Evolutionary conservation across 2,797 vertebrate species (phyloP), one percentile per base, ranked within the genome.

Genomic region (Anableps anableps): DNA sequence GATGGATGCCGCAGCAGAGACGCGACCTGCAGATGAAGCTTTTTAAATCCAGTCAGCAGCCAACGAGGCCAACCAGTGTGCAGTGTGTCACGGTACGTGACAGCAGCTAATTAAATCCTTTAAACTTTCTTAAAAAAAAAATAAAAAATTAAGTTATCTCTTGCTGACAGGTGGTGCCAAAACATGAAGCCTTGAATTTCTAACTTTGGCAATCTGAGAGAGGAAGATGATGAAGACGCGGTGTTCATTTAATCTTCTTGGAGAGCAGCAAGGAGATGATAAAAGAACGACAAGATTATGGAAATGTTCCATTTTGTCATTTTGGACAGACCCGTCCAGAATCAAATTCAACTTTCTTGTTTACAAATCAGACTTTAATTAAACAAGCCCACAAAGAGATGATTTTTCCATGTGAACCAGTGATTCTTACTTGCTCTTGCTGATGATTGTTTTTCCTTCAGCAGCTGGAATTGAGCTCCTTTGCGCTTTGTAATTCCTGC

Each of bases 91-190:
- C 84, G 81, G 66, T 72, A 79, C 83, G 79, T 23, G 76, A 83
- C 75, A 72, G 83, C 87, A 38, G 85, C 84, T 91, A 91, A 90
- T 91, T 91, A 88, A 91, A 90, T 87, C 85, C 84, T 78, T 82
- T 78, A 81, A 82, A 84, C 64, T 83, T 81, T 41, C 23, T n/a
- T 1, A 50, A 55, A 16, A 58, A 60, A 38, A 38, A 9, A n/a
- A n/a, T n/a, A n/a, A 38, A 70, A 41, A 70, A 83, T 88, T 5
- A 77, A 88, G 80, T 89, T 91, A 92, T 91, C 91, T 88, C 83
- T 68, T 1, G 62, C 86, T 84, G 90, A 87, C 90, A 92, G 87
- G 88, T 48, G 71, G 72, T 60, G 76, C 81, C 75, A 80, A 74
- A 66, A 68, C 79, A 78, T 82, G 82, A 43, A 76, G 80, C 72